Evolutionary conservation across 1,140 invertebrate genomes (phyloP), one percentile per base, ranked within the genome.

Genomic region (Diabrotica undecimpunctata): DNA sequence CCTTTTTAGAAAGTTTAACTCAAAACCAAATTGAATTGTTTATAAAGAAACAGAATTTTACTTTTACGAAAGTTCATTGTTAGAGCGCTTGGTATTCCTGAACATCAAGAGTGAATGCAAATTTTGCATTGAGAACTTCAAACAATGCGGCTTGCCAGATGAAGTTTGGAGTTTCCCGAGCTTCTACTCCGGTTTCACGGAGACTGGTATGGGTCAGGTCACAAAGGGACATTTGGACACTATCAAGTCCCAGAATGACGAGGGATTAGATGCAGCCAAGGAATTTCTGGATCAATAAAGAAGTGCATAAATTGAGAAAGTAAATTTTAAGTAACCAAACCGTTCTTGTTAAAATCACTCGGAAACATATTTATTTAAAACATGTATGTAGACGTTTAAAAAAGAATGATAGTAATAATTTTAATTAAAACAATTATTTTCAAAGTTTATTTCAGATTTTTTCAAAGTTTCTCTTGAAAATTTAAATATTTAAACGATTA

Each of bases 171-270:
- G 12, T 46, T 46, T 46, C 41, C 41, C 41, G 8, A 57, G 55
- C 55, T 37, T 38, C 37, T 38, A 37, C 25, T 54, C 35, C 10
- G 55, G 11, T 57, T 57, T 57, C 37, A 57, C 36, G 41, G n/a
- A 57, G 25, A 37, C 25, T 37, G 37, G 38, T 10, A 37, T 37
- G 38, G 55, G 35, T 37, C 36, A 37, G 55, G 37, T 57, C 55
- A 57, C 55, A 38, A 57, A 57, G 55, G 55, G 55, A 41, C 55
- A 57, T 57, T 57, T 37, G 55, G 55, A 57, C 55, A 57, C 55
- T 37, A 57, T 57, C 55, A 38, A 37, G 55, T 57, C 37, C 35
- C n/a, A 36, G 36, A 6, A 35, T 12, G 13, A 25, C 10, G 54
- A 10, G 35, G 36, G 55, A 57, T 57, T 57, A 57, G 41, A 46